phyloP scores from a whole-genome alignment of 53 echinoderm and acorn worm genomes.

The Holothuria leucospilota region DNA sequence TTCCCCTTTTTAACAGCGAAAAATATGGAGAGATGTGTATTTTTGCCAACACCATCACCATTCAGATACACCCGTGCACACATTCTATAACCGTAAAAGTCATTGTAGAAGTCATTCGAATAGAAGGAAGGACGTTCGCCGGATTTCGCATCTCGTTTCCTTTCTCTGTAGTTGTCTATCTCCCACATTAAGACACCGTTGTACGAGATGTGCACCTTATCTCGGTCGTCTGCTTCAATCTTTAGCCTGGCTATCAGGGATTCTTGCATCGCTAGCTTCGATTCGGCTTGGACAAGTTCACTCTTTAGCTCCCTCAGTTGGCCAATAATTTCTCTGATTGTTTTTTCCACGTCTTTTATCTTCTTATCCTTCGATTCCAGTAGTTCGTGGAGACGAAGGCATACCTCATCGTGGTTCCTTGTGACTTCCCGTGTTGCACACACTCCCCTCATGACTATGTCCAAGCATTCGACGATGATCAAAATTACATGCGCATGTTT shows the following conservation, averaged over 20 bases:
- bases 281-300: neutral
- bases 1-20: slow-evolving; percentile 37
- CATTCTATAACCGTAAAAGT: slow-evolving; percentile 27
- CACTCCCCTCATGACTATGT: neutral
- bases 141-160: slow-evolving; percentile 26
- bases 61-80: slow-evolving; percentile 38
- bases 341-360: slow-evolving; percentile 3
- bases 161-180: slow-evolving; percentile 24
- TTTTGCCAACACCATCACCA: slow-evolving; percentile 38
- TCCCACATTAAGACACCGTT: slow-evolving; percentile 40
- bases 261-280: neutral
- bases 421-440: neutral
- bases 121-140: slow-evolving; percentile 13
- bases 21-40: slow-evolving; percentile 35
- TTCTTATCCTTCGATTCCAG: neutral
- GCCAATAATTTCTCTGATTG: neutral
- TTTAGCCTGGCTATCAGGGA: neutral
- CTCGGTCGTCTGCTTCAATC: neutral
- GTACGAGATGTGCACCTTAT: neutral
- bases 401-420: neutral
- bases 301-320: neutral
- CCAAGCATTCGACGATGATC: neutral
- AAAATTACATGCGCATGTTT: neutral
- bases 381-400: neutral
- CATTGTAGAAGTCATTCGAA: slow-evolving; percentile 25